These are phyloP conservation scores for Apocheima hispidaria DNA, from an alignment of 2,888 invertebrate species.

Conservation along the genomic window DNA sequence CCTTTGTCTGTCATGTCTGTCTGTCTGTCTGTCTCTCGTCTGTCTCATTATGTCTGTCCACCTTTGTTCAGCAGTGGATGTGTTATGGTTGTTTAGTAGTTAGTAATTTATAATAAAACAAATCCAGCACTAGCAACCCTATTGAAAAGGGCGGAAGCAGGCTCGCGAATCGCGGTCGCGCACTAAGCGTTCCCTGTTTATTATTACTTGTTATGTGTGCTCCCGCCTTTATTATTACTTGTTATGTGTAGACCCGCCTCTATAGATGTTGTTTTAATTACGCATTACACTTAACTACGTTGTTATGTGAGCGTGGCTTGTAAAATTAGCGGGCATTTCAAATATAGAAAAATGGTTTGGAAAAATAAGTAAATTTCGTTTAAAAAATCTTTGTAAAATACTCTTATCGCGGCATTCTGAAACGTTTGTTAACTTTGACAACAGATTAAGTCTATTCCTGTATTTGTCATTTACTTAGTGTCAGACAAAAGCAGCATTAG, in stretches of 20 bases:
- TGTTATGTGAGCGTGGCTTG: conserved; percentile 13
- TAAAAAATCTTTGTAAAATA: too few relatives aligned
- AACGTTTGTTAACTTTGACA: too few relatives aligned
- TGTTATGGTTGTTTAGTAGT: not conserved
- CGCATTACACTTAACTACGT: conserved; percentile 25
- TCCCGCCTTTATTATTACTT: conserved; percentile 37
- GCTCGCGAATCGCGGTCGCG: conserved; percentile 38
- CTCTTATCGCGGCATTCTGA: too few relatives aligned
- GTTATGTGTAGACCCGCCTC: conserved; percentile 35
- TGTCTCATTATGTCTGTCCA: too few relatives aligned
- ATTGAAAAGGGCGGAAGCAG: conserved; percentile 36
- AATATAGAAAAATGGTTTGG: not conserved
- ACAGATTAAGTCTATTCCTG: too few relatives aligned
- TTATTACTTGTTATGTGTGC: conserved; percentile 31
- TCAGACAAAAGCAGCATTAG: too few relatives aligned
- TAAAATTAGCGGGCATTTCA: not conserved
- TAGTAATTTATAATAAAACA: not conserved
- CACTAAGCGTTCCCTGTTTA: conserved; percentile 32
- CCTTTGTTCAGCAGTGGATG: not conserved
- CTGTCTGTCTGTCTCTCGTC: too few relatives aligned
- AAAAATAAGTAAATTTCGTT: too few relatives aligned
- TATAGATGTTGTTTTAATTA: conserved; percentile 40
- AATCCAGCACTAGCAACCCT: conserved; percentile 26
- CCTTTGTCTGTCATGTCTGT: too few relatives aligned
- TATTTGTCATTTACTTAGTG: too few relatives aligned